A percentile compares a stretch with the other conserved stretches of the same genome.
These are phyloP conservation scores for Drosophila paracracens DNA, from an alignment of 2,888 invertebrate species.

Conservation along the genomic window DNA sequence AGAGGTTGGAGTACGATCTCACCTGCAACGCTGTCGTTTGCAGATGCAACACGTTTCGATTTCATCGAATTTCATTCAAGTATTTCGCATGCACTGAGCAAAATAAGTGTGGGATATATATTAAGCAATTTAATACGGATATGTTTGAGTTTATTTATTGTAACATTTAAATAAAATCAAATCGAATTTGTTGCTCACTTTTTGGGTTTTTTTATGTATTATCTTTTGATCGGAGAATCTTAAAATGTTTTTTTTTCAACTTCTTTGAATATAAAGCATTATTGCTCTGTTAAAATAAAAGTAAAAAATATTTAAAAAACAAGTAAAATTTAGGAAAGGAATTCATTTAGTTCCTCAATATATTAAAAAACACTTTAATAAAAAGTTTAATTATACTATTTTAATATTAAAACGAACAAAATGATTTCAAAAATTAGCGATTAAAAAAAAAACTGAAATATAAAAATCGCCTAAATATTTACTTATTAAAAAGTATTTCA, in stretches of 20 bases:
- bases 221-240: not conserved
- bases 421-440: not conserved
- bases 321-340: not conserved
- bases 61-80: conserved; percentile 59
- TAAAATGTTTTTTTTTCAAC: not conserved
- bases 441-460: not conserved
- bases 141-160: not conserved
- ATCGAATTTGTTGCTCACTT: not conserved
- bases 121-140: conserved; percentile 2
- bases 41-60: conserved; percentile 58
- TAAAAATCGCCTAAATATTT: not conserved
- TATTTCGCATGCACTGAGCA: conserved; percentile 51
- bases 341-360: no score
- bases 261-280: not conserved
- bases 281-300: not conserved
- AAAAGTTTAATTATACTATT: no score
- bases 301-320: not conserved
- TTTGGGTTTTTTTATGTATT: not conserved
- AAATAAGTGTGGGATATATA: conserved; percentile 26
- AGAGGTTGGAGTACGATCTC: not conserved
- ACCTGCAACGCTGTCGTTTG: conserved; percentile 27
- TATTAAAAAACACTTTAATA: no score
- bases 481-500: not conserved
- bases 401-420: not conserved
- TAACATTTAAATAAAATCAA: not conserved